These are phyloP conservation scores for Nasonovia ribisnigri DNA, from an alignment of 2,888 invertebrate genomes.

Conservation along the genomic window DNA sequence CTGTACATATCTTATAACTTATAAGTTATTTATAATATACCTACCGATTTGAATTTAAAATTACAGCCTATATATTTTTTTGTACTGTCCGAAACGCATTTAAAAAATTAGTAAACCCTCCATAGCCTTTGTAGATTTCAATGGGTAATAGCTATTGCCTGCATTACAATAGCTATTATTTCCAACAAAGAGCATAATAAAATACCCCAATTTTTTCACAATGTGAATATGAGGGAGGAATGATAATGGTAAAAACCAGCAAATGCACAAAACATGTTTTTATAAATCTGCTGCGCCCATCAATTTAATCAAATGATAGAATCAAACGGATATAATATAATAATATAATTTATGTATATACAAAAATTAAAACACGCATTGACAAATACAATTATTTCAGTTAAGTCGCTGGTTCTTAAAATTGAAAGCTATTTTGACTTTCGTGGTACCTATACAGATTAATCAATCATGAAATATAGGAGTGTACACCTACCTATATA, in stretches of 20 bases:
- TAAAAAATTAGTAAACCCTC: conserved; percentile 54
- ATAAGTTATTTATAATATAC: too few species aligned
- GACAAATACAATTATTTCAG: not conserved
- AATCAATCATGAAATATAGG: not conserved
- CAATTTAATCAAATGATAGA: conserved; percentile 48
- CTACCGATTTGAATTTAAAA: not conserved
- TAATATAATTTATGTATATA: not conserved
- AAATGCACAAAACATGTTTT: conserved; percentile 42
- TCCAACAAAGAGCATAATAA: conserved; percentile 51
- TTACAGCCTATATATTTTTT: not conserved
- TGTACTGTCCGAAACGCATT: conserved; percentile 27
- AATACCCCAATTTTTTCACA: conserved; percentile 51
- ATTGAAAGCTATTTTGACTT: not conserved
- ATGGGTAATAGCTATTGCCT: conserved; percentile 48
- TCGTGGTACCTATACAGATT: not conserved
- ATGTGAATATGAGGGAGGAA: conserved; percentile 36
- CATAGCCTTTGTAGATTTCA: conserved; percentile 33
- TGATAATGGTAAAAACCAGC: conserved; percentile 46
- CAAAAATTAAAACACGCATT: not conserved
- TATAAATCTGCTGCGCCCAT: not conserved
- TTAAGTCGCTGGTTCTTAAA: not conserved
- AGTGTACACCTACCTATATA: not conserved
- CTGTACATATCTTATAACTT: not conserved
- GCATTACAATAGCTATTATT: conserved; percentile 55
- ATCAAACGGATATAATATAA: conserved; percentile 21